Conservation (phyloP, 2,888 invertebrate species). For the Clostera curtula region DNA sequence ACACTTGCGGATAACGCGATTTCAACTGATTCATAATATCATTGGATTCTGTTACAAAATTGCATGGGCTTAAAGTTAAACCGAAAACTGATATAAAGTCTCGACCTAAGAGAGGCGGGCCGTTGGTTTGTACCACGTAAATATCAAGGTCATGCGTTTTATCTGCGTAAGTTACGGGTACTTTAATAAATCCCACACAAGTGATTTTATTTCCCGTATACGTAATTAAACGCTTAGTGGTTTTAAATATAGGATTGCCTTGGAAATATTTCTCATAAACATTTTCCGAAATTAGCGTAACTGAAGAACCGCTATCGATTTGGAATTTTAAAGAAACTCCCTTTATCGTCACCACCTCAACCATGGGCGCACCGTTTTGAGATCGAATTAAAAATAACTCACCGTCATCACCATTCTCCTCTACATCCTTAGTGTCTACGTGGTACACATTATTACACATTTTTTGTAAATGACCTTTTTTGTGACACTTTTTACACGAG, state of each 20-base stretch:
- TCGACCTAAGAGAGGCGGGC: not conserved
- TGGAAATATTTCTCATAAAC: not conserved
- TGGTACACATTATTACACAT: slow-evolving; percentile 14
- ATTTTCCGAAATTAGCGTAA: slow-evolving; percentile 1
- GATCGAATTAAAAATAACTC: slow-evolving; percentile 12
- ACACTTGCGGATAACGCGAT: too few relatives aligned
- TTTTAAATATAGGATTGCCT: not conserved
- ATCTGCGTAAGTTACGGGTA: not conserved
- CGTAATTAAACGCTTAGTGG: not conserved
- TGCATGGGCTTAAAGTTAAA: too few relatives aligned
- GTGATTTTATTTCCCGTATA: not conserved
- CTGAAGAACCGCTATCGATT: slow-evolving; percentile 2
- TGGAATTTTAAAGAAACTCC: slow-evolving; percentile 1
- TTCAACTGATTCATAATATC: too few relatives aligned
- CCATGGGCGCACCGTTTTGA: slow-evolving; percentile 11
- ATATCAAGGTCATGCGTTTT: not conserved
- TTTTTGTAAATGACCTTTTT: slow-evolving; percentile 12
- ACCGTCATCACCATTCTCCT: slow-evolving; percentile 16
- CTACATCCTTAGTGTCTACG: slow-evolving; percentile 3
- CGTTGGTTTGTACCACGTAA: not conserved
- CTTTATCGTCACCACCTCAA: slow-evolving; percentile 4
- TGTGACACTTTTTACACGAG: slow-evolving; percentile 15
- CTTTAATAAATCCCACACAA: not conserved
- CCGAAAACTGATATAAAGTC: not conserved
- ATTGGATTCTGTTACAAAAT: too few relatives aligned